These are phyloP conservation scores for Plebejus melissa DNA, from an alignment of 2,888 invertebrate species.

Conservation along the genomic window DNA sequence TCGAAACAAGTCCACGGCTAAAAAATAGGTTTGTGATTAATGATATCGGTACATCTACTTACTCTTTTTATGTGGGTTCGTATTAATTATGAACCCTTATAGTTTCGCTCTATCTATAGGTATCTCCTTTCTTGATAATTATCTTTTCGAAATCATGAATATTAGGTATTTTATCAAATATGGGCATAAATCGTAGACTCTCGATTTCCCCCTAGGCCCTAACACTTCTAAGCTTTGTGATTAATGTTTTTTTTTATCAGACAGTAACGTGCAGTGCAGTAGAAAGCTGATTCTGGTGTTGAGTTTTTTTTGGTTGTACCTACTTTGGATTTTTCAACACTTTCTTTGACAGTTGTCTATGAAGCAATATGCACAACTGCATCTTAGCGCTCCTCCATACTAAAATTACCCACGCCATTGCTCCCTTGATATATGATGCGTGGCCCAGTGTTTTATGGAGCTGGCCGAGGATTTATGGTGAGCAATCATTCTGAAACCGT, in stretches of 20 bases:
- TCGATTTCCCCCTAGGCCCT: too few relatives aligned
- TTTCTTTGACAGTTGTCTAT: not conserved
- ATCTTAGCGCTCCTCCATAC: slow-evolving; percentile 31
- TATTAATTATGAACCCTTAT: not conserved
- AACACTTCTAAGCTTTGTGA: too few relatives aligned
- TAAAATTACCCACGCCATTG: slow-evolving; percentile 34
- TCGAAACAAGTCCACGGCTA: too few relatives aligned
- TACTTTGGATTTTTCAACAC: too few relatives aligned
- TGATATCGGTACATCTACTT: too few relatives aligned
- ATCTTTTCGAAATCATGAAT: not conserved
- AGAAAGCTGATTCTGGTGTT: not conserved
- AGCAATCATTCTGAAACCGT: slow-evolving; percentile 34
- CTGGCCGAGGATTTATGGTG: slow-evolving; percentile 35
- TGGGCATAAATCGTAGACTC: too few relatives aligned
- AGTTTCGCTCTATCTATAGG: not conserved
- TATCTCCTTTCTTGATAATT: not conserved
- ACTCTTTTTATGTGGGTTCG: not conserved
- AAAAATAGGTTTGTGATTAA: too few relatives aligned
- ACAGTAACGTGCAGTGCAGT: not conserved
- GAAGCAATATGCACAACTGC: slow-evolving; percentile 7
- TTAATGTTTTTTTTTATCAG: not conserved
- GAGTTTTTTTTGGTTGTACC: not conserved
- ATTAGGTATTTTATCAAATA: too few relatives aligned
- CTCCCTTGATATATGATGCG: slow-evolving; percentile 36
- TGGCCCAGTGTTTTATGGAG: slow-evolving; percentile 37